Percentiles rank a stretch among this genome's conserved stretches.
phyloP scores from a whole-genome alignment of 64 coral and sea anemone species.

The Dendrophyllia cribrosa region DNA sequence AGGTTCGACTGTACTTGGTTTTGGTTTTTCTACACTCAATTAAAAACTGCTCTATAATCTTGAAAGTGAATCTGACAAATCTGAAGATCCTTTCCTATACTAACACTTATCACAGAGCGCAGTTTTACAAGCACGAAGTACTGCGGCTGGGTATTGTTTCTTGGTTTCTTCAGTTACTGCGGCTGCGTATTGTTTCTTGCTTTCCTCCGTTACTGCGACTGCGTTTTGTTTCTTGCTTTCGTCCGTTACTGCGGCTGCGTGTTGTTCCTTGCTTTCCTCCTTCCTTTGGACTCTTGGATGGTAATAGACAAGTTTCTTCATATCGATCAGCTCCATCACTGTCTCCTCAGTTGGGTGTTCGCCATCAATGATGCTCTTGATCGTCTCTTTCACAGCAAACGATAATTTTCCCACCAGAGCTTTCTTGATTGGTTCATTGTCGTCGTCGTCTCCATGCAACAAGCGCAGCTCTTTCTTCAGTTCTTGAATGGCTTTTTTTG shows the following conservation, averaged over 20 bases:
- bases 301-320: background rate
- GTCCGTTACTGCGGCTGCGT: background rate
- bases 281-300: no score
- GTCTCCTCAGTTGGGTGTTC: background rate
- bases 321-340: background rate
- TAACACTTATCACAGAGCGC: no score
- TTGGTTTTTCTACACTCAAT: no score
- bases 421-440: background rate
- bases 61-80: no score
- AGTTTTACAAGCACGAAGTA: no score
- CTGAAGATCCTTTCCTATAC: no score
- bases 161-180: background rate
- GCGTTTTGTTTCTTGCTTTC: background rate
- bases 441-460: background rate
- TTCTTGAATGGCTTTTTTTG: background rate
- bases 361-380: background rate
- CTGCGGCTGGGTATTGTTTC: background rate
- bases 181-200: background rate
- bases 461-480: background rate
- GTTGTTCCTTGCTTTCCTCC: background rate
- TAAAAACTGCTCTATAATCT: no score
- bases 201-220: background rate
- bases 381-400: background rate
- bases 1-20: no score
- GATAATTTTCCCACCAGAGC: background rate